Conservation (phyloP, 2,888 invertebrate genomes). For the Drosophila kambysellisi region DNA sequence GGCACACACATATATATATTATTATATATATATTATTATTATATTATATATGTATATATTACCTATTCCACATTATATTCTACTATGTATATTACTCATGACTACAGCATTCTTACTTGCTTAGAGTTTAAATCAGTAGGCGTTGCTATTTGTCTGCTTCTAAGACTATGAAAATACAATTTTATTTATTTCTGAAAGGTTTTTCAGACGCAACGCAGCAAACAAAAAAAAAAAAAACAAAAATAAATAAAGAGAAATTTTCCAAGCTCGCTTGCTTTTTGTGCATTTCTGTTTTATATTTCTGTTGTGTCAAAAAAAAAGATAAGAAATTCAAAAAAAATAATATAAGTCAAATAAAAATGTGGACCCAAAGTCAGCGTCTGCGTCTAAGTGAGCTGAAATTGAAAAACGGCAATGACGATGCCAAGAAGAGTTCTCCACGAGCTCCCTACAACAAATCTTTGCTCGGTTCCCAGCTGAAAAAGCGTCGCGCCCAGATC, state of each 20-base stretch:
- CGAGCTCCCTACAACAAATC: constrained; percentile 53
- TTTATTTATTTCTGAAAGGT: constrained; percentile 7
- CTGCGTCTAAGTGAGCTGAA: constrained; percentile 43
- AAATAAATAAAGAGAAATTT: neutral
- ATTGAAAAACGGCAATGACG: neutral
- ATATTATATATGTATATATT: too few relatives aligned
- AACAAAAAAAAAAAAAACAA: constrained; percentile 10
- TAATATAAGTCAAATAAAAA: constrained; percentile 10
- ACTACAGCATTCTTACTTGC: neutral
- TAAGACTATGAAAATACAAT: neutral
- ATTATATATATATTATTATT: too few relatives aligned
- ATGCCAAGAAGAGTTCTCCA: constrained; percentile 42
- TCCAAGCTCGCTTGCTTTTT: neutral
- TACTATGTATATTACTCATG: neutral
- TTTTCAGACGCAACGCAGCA: constrained; percentile 25
- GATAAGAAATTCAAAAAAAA: constrained; percentile 6
- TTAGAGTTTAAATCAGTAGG: constrained; percentile 27
- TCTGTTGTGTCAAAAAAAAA: constrained; percentile 4
- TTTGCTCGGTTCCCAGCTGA: constrained; percentile 21
- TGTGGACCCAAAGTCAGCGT: constrained; percentile 54
- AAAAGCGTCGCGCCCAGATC: constrained; percentile 36
- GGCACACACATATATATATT: too few relatives aligned
- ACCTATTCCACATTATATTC: too few relatives aligned
- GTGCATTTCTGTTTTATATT: neutral
- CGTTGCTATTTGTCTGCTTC: neutral